Evolutionary conservation across 2,113 vertebrate species (phyloP), one percentile per base, ranked within the genome.

Genomic region (Mellivora capensis): DNA sequence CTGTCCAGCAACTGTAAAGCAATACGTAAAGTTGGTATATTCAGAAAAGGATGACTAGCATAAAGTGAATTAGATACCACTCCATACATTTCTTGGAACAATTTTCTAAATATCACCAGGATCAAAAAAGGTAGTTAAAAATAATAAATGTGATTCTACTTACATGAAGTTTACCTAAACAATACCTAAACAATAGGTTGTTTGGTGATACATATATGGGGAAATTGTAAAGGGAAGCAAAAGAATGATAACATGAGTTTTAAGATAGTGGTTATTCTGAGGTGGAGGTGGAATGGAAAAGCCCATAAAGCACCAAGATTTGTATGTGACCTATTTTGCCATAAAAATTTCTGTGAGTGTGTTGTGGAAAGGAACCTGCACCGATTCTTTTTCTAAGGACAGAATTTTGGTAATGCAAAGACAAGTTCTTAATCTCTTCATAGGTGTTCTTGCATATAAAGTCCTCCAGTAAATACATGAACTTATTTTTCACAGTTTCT

Each of bases 371-470:
- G 61, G 72, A 90, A 74, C 21, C n/a, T 76, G 2, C 17, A 27
- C 11, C 47, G 42, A 49, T 79, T 88, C 54, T 96, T 92, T 91
- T 76, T 85, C 52, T 85, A 76, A 96, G 52, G 71, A 81, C 71
- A 54, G 37, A 80, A 82, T 47, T 84, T 84, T 93, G 86, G 39
- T 85, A 31, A 62, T 95, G 31, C 39, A 90, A 59, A 87, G 59
- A 67, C n/a, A 84, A 25, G 34, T 86, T 92, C 17, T 85, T 94
- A 72, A 59, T 81, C 39, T 94, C 95, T 90, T 87, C 52, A 25
- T 77, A 17, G 42, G n/a, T 83, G 31, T 95, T 96, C 76, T 85
- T 94, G 23, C 23, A 39, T 42, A 59, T 89, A 62, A 94, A 94
- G 76, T 72, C 25, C 44, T 95, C 25, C 17, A 31, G 49, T 57